Conservation (phyloP, 2,113 vertebrate species). For the Mandrillus leucophaeus region DNA sequence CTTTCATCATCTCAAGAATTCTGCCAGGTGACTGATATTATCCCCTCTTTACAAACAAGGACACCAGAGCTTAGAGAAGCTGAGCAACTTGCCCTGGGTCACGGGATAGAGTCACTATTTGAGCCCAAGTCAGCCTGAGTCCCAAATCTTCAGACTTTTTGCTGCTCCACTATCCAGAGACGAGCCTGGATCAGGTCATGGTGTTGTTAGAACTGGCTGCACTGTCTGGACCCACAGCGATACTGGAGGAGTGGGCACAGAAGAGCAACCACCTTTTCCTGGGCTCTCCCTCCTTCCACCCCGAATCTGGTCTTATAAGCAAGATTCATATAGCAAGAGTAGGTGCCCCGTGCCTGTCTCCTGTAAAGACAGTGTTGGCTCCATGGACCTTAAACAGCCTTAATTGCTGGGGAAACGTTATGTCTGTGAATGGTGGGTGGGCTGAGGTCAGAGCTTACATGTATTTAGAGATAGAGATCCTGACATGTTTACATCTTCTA, state of each 20-base stretch:
- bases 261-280: not conserved
- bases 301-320: not conserved
- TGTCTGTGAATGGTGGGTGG: not conserved
- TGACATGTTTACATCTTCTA: not conserved
- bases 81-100: not conserved
- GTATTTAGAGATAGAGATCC: not conserved
- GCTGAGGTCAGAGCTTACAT: not conserved
- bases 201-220: not conserved
- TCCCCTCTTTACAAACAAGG: not conserved
- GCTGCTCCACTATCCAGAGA: fast-evolving
- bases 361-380: fast-evolving
- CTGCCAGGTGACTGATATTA: not conserved
- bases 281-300: not conserved
- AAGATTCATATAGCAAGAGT: not conserved
- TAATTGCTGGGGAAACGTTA: not conserved
- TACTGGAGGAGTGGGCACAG: not conserved
- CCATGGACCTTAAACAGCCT: not conserved
- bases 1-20: not conserved
- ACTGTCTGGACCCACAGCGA: not conserved
- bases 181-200: not conserved
- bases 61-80: not conserved
- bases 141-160: fast-evolving
- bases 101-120: not conserved
- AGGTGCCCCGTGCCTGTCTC: not conserved
- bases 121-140: not conserved